Base-by-base conservation (phyloP, 2,797 vertebrate species). In the Erethizon dorsatum region DNA sequence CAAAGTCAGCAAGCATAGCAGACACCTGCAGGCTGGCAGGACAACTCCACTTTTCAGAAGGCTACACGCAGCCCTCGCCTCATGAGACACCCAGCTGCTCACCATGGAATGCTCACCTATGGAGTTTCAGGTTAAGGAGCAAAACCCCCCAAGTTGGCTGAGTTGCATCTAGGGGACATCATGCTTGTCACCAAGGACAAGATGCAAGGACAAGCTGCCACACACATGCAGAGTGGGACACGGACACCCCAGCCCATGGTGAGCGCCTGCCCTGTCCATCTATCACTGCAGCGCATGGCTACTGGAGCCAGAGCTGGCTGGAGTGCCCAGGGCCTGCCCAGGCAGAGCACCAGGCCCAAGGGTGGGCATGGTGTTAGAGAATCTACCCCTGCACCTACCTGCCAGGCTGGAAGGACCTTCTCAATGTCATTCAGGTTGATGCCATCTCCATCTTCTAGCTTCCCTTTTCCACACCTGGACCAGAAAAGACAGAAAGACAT, bases 401-500 rank as follows among this genome's bases (percentile, higher is more conserved):
- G 99, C 98, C 99, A 99, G 94, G 99, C 98, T 0, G 99, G 99
- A 54, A 99, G 99, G 94, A 99, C 99, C 97, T 99, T 99, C 98
- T 99, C 99, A 26, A 99, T 99, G 98, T 99, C 99, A 0, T 99
- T 99, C 98, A 99, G 98, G 98, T 99, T 99, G 96, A 99, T 99
- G 65, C 99, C 98, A 0, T 99, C 99, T 28, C 99, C 99, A 22
- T 99, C 99, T 57, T 99, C 99, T 2, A 99, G 99, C 67, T 99
- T 99, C 95, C 99, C 99, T 98, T 99, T 99, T 94, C 99, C 99
- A 98, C 99, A 99, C 97, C 99, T 99, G 95, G 59, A 82, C 26
- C 91, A 97, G 94, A 91, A 97, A 95, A 98, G 96, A 97, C 92
- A 96, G 50, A 96, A 82, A 24, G 10, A 20, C 61, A 83, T 14